Evolutionary conservation across 1,140 invertebrate genomes (phyloP).

Genomic region (Solenopsis invicta): DNA sequence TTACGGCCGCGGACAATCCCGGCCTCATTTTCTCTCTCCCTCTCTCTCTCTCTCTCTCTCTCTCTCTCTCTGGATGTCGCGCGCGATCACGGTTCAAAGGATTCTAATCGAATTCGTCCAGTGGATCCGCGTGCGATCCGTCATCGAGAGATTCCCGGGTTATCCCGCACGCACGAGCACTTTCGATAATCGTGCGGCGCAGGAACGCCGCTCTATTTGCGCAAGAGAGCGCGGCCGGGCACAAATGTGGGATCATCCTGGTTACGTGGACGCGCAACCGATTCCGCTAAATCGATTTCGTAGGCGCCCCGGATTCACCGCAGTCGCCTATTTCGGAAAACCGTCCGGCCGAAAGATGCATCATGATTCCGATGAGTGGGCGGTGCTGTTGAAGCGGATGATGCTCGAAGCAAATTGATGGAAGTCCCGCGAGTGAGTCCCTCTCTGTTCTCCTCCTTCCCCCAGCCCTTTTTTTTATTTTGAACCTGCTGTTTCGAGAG

Average conservation of each 20-base stretch:
- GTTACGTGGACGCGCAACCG: slow-evolving; percentile 31
- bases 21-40: slow-evolving; percentile 7
- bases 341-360: slow-evolving; percentile 65
- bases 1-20: slow-evolving; percentile 41
- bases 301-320: background rate
- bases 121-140: slow-evolving; percentile 73
- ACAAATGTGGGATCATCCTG: slow-evolving; percentile 19
- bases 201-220: slow-evolving; percentile 22
- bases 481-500: slow-evolving; percentile 5
- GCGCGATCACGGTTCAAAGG: slow-evolving; percentile 76
- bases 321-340: slow-evolving; percentile 44
- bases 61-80: background rate
- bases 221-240: slow-evolving; percentile 23
- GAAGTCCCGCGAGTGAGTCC: background rate
- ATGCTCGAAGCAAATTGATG: slow-evolving; percentile 43
- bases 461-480: background rate
- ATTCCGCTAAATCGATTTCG: slow-evolving; percentile 68
- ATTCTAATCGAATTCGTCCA: slow-evolving; percentile 79
- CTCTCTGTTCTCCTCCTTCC: background rate
- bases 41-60: too few relatives aligned
- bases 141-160: slow-evolving; percentile 78
- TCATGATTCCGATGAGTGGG: slow-evolving; percentile 33
- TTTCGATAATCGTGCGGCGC: slow-evolving; percentile 79
- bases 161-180: slow-evolving; percentile 75
- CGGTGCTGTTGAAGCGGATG: slow-evolving; percentile 37